These are phyloP conservation scores for Hippotragus niger DNA, from an alignment of 2,113 vertebrate species.

Conservation along the genomic window DNA sequence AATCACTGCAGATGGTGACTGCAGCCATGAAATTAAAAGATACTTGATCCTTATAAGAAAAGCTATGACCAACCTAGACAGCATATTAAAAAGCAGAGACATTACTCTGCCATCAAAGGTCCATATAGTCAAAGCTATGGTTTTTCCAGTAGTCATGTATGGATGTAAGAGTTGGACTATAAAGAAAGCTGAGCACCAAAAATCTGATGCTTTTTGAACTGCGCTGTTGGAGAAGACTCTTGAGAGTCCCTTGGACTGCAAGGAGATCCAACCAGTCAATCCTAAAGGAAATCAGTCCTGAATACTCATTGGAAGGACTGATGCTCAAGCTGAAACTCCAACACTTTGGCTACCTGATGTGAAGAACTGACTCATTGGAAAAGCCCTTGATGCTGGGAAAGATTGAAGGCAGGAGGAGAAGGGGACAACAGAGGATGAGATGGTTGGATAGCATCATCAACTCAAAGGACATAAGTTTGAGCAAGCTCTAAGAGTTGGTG, in stretches of 20 bases:
- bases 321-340: not conserved
- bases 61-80: not conserved
- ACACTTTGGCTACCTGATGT: not conserved
- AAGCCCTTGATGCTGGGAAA: not conserved
- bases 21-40: not conserved
- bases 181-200: not conserved
- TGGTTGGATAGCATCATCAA: not conserved
- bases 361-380: not conserved
- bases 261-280: not conserved
- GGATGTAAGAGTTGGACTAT: not conserved
- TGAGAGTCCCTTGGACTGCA: not conserved
- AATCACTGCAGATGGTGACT: not conserved
- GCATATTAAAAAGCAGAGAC: not conserved
- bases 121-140: not conserved
- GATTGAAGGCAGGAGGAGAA: not conserved
- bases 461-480: rapidly evolving
- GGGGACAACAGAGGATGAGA: not conserved
- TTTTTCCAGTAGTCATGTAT: not conserved
- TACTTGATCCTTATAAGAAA: not conserved
- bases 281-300: not conserved
- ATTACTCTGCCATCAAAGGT: not conserved
- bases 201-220: not conserved
- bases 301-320: not conserved
- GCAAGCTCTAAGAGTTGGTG: not conserved
- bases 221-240: not conserved